These are phyloP conservation scores for Limonius californicus DNA, from an alignment of 1,140 invertebrate genomes.

Conservation along the genomic window DNA sequence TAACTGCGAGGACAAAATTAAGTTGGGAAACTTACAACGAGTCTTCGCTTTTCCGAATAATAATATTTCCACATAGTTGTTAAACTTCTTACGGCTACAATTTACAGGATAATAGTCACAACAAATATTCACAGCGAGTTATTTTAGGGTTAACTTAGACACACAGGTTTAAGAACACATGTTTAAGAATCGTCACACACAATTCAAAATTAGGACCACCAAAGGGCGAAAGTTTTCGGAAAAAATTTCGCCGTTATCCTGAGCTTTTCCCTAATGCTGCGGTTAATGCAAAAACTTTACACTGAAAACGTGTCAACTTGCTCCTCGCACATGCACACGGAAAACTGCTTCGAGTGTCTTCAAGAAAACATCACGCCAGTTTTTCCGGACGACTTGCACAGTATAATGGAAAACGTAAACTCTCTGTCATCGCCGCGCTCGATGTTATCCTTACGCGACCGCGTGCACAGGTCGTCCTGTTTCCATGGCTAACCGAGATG, in stretches of 20 bases:
- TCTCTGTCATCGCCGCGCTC: conserved; percentile 15
- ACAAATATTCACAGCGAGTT: neutral
- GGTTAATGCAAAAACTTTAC: too few species aligned
- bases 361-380: too few species aligned
- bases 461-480: conserved; percentile 36
- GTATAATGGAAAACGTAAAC: conserved; percentile 3
- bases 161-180: neutral
- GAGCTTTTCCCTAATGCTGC: too few species aligned
- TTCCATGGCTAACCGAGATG: conserved; percentile 44
- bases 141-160: neutral
- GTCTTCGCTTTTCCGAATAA: neutral
- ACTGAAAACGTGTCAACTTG: neutral
- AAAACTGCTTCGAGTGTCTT: too few species aligned
- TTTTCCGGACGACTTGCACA: too few species aligned
- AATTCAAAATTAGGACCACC: neutral
- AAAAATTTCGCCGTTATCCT: neutral
- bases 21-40: neutral
- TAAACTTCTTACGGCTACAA: neutral
- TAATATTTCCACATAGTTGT: neutral
- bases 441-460: conserved; percentile 27
- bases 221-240: neutral
- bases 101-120: conserved; percentile 5
- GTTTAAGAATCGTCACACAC: neutral
- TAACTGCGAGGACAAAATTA: too few species aligned
- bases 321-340: too few species aligned